Conservation (phyloP, 1,140 invertebrate species). For the Drosophila pectinifera region DNA sequence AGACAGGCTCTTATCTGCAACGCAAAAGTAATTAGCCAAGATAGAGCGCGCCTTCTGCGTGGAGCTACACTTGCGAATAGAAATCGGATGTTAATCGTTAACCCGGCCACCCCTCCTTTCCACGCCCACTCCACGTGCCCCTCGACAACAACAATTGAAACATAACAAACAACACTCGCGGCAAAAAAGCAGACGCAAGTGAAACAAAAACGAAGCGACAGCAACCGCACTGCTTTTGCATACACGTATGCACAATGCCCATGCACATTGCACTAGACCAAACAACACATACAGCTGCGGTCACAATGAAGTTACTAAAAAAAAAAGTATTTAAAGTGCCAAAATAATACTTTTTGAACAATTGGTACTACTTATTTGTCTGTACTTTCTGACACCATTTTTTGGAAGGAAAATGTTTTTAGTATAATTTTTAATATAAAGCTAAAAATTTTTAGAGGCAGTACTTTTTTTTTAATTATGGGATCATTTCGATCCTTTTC, state of each 20-base stretch:
- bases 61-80: constrained; percentile 10
- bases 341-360: neutral
- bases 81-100: constrained; percentile 40
- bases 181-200: constrained; percentile 63
- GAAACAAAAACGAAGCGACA: constrained; percentile 60
- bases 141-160: constrained; percentile 26
- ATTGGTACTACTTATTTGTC: no score
- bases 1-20: constrained; percentile 37
- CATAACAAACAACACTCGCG: constrained; percentile 46
- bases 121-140: constrained; percentile 11
- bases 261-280: constrained; percentile 60
- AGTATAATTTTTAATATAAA: no score
- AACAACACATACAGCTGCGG: constrained; percentile 28
- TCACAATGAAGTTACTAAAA: no score
- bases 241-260: constrained; percentile 14
- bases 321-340: neutral
- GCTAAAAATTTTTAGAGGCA: no score
- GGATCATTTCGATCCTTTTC: no score
- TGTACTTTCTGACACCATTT: no score
- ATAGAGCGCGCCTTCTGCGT: constrained; percentile 27
- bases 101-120: constrained; percentile 30
- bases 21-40: constrained; percentile 39
- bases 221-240: constrained; percentile 45
- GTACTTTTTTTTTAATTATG: no score
- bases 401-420: no score